A percentile compares a stretch with the other conserved stretches of the same genome.
phyloP scores from a whole-genome alignment of 2,797 vertebrate genomes.

The Epinephelus malabaricus region DNA sequence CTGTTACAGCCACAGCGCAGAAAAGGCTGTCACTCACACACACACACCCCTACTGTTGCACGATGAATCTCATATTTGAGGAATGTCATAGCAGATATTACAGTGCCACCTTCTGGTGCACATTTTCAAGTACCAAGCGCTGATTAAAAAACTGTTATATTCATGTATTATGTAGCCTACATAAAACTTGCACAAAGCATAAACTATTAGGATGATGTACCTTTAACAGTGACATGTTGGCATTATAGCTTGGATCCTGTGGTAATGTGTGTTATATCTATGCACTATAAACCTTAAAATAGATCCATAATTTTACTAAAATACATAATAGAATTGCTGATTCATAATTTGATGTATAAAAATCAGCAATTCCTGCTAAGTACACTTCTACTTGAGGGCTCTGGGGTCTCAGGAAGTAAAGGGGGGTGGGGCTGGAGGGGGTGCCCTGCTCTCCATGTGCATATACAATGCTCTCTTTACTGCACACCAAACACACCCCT shows the following conservation, averaged over 20 bases:
- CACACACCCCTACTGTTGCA: slow-evolving; percentile 34
- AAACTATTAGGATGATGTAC: neutral
- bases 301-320: neutral
- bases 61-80: slow-evolving; percentile 44
- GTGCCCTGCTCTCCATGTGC: slow-evolving; percentile 54
- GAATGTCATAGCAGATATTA: slow-evolving; percentile 49
- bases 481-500: slow-evolving; percentile 73
- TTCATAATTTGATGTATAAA: neutral
- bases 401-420: slow-evolving; percentile 74
- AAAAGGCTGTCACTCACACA: slow-evolving; percentile 28
- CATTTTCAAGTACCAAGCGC: slow-evolving; percentile 41
- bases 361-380: neutral
- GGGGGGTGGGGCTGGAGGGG: slow-evolving; percentile 52
- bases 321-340: neutral
- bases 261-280: neutral
- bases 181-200: neutral
- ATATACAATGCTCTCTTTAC: slow-evolving; percentile 83
- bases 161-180: neutral
- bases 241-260: neutral
- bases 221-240: neutral
- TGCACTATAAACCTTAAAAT: neutral
- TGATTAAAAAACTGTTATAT: slow-evolving; percentile 25
- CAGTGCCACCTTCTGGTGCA: slow-evolving; percentile 77
- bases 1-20: slow-evolving; percentile 20
- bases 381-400: slow-evolving; percentile 32